A percentile compares a stretch with the other conserved stretches of the same genome.
These are phyloP conservation scores for Cosmorhoe ocellata DNA, from an alignment of 2,888 invertebrate genomes.

Conservation along the genomic window DNA sequence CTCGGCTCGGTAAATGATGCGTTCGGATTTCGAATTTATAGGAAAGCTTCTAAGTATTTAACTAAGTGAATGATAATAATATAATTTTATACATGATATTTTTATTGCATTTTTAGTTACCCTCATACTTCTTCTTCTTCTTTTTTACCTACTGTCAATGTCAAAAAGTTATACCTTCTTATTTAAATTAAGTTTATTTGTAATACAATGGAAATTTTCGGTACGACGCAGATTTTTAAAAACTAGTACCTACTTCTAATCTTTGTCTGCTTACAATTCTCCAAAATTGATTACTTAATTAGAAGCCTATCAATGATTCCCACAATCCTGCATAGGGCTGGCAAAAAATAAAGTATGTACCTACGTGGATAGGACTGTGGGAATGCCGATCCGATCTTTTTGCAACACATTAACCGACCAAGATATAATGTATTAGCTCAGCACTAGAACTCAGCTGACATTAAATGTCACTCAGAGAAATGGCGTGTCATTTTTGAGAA, in stretches of 20 bases:
- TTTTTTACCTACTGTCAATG: no score
- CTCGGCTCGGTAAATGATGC: slow-evolving; percentile 52
- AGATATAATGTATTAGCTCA: slow-evolving; percentile 43
- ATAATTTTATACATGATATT: no score
- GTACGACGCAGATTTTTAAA: no score
- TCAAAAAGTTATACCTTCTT: no score
- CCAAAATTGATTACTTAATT: slow-evolving; percentile 42
- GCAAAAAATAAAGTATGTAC: no score
- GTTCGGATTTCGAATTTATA: slow-evolving; percentile 40
- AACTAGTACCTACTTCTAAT: slow-evolving; percentile 10
- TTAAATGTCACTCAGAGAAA: slow-evolving; percentile 29
- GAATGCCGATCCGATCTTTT: slow-evolving; percentile 73
- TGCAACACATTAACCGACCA: slow-evolving; percentile 54
- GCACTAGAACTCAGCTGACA: slow-evolving; percentile 42
- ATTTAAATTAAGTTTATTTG: no score
- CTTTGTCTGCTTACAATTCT: slow-evolving; percentile 17
- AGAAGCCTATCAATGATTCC: slow-evolving; percentile 41
- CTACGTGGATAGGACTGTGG: slow-evolving; percentile 53
- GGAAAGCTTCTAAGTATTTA: slow-evolving; percentile 35
- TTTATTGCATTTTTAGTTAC: no score
- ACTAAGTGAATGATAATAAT: no score
- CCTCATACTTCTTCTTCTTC: no score
- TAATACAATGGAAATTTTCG: no score
- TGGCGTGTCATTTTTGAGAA: background rate
- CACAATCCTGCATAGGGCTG: slow-evolving; percentile 41